Evolutionary conservation across 2,797 vertebrate genomes (phyloP), one percentile per base, ranked within the genome.

Genomic region (Parotocinclus haroldoi): DNA sequence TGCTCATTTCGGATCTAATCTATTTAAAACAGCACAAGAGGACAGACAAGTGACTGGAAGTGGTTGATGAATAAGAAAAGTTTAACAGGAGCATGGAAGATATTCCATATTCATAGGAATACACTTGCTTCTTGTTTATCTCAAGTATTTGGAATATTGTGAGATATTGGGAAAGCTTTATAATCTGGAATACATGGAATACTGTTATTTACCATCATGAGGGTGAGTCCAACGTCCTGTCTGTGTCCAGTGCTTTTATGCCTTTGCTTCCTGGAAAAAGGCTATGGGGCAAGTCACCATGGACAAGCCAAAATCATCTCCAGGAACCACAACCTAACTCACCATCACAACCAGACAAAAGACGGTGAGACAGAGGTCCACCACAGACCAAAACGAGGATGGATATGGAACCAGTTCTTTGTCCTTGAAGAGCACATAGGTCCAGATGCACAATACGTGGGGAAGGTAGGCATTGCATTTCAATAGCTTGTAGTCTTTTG

Each of bases 341-440:
- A 78, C 64, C 89, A 87, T 73, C 92, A 85, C 86, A 99, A 98
- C 81, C 93, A 95, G 88, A 98, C 92, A 76, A 94, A 89, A 81
- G 93, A 93, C 52, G 94, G 91, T 0, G 94, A 98, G 85, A 94
- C 93, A 4, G 96, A 98, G 89, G 94, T 99, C 39, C 96, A 98
- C 84, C 96, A 99, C 87, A 92, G 96, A 75, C 96, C 95, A 12
- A 99, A 99, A 81, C 91, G 96, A 5, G 96, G 96, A 86, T 99
- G 96, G 96, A 97, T 99, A 80, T 99, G 96, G 96, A 99, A 99
- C 85, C 96, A 98, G 87, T 99, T 99, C 94, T 99, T 99, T 91
- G 96, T 99, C 94, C 95, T 99, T 95, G 96, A 99, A 95, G 96
- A 99, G 87, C 96, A 99, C 76, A 91, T 98, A 82, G 96, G 96